Conservation (phyloP, 37 sponge, comb jelly and placozoan genomes). For the Tethya wilhelma region DNA sequence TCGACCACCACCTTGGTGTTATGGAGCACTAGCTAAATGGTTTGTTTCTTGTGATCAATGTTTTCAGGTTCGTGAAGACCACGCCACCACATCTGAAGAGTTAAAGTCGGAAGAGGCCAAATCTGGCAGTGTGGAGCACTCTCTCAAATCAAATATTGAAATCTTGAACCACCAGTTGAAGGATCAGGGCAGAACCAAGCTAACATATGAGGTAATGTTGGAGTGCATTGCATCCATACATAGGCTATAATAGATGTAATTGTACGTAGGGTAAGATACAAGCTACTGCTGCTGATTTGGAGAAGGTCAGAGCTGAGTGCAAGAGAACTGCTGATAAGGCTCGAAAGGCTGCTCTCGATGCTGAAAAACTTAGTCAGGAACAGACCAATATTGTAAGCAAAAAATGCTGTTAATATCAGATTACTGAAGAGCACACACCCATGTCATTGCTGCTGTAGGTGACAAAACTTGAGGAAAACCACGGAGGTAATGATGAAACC, state of each 20-base stretch:
- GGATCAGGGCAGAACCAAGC: conserved; percentile 11
- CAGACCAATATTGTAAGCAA: conserved; percentile 2
- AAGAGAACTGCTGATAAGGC: conserved; percentile 11
- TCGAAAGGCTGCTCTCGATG: neutral
- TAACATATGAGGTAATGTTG: conserved; percentile 6
- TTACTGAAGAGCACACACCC: no score
- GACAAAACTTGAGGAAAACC: neutral
- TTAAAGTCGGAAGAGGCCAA: neutral
- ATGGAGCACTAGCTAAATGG: neutral
- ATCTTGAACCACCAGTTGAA: conserved; percentile 18
- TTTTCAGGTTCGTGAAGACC: conserved; percentile 7
- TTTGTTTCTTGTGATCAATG: neutral
- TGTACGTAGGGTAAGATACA: conserved; percentile 7
- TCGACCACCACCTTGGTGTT: neutral
- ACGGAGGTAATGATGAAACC: neutral
- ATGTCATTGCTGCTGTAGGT: no score
- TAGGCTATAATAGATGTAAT: neutral
- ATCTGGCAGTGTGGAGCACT: conserved; percentile 11
- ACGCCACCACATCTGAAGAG: conserved; percentile 13
- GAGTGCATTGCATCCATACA: neutral
- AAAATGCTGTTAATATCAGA: no score
- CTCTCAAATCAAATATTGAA: conserved; percentile 8
- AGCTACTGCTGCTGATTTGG: conserved; percentile 10
- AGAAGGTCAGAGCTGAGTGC: conserved; percentile 18
- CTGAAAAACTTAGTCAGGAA: conserved; percentile 13